Percentiles rank a stretch among this genome's conserved stretches.
phyloP scores from a whole-genome alignment of 2,797 vertebrate genomes.

The Scarus forsteni region DNA sequence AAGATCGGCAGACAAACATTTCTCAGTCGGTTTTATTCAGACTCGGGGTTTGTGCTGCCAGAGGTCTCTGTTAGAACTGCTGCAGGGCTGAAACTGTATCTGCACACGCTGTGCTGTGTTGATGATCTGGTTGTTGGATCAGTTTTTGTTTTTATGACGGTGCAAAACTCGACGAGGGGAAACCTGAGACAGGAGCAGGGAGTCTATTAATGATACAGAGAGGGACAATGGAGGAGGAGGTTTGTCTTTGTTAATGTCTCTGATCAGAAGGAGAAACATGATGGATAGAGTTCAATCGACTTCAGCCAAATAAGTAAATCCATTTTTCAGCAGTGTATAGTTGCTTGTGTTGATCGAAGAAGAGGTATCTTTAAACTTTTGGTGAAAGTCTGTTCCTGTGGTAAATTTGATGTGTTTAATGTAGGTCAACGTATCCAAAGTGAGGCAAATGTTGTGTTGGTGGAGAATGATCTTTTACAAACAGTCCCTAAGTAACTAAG shows the following conservation, averaged over 20 bases:
- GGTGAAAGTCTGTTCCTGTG: too few relatives aligned
- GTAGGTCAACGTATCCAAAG: too few relatives aligned
- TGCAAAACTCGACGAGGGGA: slow-evolving; percentile 42
- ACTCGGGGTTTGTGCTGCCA: not conserved
- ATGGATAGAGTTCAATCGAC: slow-evolving; percentile 1
- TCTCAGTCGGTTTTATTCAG: not conserved
- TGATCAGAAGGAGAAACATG: not conserved
- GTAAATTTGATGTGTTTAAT: too few relatives aligned
- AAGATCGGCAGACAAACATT: slow-evolving; percentile 10
- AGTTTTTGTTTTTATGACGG: slow-evolving; percentile 51
- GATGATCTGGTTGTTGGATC: slow-evolving; percentile 8
- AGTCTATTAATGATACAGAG: slow-evolving; percentile 54
- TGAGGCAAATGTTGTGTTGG: too few relatives aligned
- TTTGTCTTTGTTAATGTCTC: slow-evolving; percentile 32
- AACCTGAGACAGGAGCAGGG: slow-evolving; percentile 44
- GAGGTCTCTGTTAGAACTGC: slow-evolving; percentile 34
- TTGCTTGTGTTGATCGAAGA: too few relatives aligned
- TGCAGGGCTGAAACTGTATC: slow-evolving; percentile 51
- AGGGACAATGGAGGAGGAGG: slow-evolving; percentile 1
- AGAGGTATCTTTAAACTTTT: too few relatives aligned
- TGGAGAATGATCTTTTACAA: too few relatives aligned
- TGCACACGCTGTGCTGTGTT: slow-evolving; percentile 29
- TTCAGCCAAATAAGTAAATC: too few relatives aligned
- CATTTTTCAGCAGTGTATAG: too few relatives aligned
- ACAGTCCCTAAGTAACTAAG: too few relatives aligned